Evolutionary conservation across 1,140 invertebrate genomes (phyloP).

Genomic region (Galendromus occidentalis): DNA sequence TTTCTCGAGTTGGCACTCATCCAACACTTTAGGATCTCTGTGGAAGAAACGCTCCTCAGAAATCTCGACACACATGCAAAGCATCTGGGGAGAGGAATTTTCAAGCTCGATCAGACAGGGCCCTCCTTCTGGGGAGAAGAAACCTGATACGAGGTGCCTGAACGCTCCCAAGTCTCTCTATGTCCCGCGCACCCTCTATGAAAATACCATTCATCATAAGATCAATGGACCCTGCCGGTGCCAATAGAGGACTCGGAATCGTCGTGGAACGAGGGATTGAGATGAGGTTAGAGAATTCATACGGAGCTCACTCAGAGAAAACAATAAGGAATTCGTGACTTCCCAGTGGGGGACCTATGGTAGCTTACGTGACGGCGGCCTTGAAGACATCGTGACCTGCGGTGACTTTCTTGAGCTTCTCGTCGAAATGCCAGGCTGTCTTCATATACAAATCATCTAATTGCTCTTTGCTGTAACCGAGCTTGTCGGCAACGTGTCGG

Average conservation of each 20-base stretch:
- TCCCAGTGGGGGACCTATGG: neutral
- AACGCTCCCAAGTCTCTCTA: no score
- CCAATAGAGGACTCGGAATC: no score
- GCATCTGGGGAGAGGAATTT: no score
- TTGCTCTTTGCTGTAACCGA: constrained; percentile 74
- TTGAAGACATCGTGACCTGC: constrained; percentile 97
- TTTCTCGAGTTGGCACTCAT: constrained; percentile 86
- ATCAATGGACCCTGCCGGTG: no score
- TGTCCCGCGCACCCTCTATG: no score
- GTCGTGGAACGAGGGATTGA: no score
- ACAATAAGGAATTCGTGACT: no score
- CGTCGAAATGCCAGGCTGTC: constrained; percentile 98
- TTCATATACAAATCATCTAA: constrained; percentile 86
- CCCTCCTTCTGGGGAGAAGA: no score
- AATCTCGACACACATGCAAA: constrained; percentile 11
- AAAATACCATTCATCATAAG: no score
- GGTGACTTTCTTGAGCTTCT: constrained; percentile 85
- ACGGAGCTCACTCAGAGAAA: no score
- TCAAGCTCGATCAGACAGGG: no score
- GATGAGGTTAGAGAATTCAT: neutral
- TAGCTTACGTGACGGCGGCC: constrained; percentile 75
- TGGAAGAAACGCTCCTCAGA: constrained; percentile 24
- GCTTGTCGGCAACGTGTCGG: constrained; percentile 82
- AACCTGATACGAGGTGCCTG: no score
- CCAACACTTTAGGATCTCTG: constrained; percentile 75